Evolutionary conservation across 2,113 vertebrate species (phyloP), one percentile per base, ranked within the genome.

Genomic region (Rhinolophus ferrumequinum): DNA sequence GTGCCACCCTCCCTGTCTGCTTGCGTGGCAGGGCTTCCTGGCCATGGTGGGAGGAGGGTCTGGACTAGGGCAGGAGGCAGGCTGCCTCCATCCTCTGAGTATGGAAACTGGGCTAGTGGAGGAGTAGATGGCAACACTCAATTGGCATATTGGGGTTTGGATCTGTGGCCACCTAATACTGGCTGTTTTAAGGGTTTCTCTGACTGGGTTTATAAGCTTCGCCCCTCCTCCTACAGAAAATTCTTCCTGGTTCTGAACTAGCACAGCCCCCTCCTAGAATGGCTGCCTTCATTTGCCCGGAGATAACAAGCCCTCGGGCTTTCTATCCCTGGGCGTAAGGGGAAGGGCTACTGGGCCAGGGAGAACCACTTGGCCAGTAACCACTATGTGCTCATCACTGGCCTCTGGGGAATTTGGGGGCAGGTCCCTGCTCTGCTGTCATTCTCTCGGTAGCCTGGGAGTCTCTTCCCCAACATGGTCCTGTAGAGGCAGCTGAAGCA

Each of bases 401-500:
- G 38, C 7, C 54, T 41, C 73, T 64, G 64, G 22, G 26, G 73
- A 50, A 18, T 19, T 58, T 47, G 3, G 18, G 52, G 54, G 91
- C 54, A 10, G 2, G 52, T 18, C 35, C 24, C 72, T 11, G 44
- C 7, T 64, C 44, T 28, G 6, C 11, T 21, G 52, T 4, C 1
- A 8, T 22, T 52, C 41, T 70, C 54, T 70, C 82, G 83, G 62
- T 16, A 41, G 15, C 26, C 76, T 47, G 13, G 33, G 19, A 18
- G 38, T 60, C 33, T 75, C 44, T 50, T 47, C 24, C 56, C n/a
- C 0, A 0, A 1, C 21, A 4, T 1, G 44, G 10, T 6, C 30
- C 83, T 54, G 3, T 1, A 11, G 69, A 35, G 47, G 33, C 38
- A 21, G 56, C 50, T 11, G 6, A 70, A 67, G 50, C 26, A 58